Evolutionary conservation across 1,140 invertebrate genomes (phyloP), one percentile per base, ranked within the genome.

Genomic region (Lepidurus apus): DNA sequence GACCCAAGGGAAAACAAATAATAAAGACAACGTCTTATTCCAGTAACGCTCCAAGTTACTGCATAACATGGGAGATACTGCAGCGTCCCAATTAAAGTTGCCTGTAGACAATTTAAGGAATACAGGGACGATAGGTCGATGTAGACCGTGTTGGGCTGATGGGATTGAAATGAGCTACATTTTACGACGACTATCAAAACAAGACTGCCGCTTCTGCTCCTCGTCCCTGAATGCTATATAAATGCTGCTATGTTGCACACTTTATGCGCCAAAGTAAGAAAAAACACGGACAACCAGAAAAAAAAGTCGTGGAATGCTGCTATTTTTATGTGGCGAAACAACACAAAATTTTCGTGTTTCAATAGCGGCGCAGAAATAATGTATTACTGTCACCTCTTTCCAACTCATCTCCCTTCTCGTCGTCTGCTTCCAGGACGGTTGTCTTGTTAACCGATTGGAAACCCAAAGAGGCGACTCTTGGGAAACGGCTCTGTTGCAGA

Each of bases 101-200:
- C 53, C 13, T 65, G 53, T 65, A 7, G 53, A 65, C 53, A 17
- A 65, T 65, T 65, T 21, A 65, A 65, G 53, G 53, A 65, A 65
- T n/a, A 21, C 21, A 65, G 17, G 21, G 21, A 65, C 4, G 53
- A 13, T 65, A 65, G 6, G 53, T 21, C 53, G 8, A 17, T 65
- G 21, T 65, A 65, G 17, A 65, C 53, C 13, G 53, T 17, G 53
- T 65, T 65, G 53, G 53, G 21, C 53, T 65, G 53, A 65, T 65
- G 53, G 53, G 53, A 65, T 65, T 65, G 53, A 65, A 65, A 65
- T 65, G 53, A 65, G 53, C 53, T 65, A 65, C 53, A 13, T 65
- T 65, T 65, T 65, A 65, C 21, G 53, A 21, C 53, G n/a, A 65
- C 53, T 65, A 65, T 65, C 9, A 65, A 34, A 65, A 65, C 53